A percentile compares a stretch with the other conserved stretches of the same genome.
These are phyloP conservation scores for Lycaon pictus DNA, from an alignment of 2,113 vertebrate species.

Conservation along the genomic window DNA sequence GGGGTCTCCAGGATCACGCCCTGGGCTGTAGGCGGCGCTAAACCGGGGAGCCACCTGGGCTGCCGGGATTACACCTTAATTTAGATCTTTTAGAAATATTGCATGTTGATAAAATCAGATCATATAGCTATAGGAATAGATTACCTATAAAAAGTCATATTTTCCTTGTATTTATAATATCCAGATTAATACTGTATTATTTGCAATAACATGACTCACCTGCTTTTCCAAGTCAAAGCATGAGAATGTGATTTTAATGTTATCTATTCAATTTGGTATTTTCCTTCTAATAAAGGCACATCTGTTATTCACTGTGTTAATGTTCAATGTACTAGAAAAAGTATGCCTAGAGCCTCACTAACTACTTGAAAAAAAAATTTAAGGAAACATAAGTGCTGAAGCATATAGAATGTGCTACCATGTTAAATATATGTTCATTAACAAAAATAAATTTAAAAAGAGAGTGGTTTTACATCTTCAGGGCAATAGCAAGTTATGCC, in stretches of 20 bases:
- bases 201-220: background rate
- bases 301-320: background rate
- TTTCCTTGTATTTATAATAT: background rate
- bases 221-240: background rate
- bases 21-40: too few species aligned
- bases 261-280: conserved; percentile 4
- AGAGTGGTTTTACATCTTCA: conserved; percentile 24
- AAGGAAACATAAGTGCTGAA: background rate
- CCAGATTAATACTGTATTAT: background rate
- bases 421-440: conserved; percentile 48
- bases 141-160: background rate
- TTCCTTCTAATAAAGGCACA: conserved; percentile 24
- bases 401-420: conserved; percentile 19
- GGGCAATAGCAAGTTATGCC: conserved; percentile 24
- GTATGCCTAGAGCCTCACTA: background rate
- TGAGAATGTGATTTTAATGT: background rate
- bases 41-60: too few species aligned
- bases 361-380: background rate
- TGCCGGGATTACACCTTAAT: background rate
- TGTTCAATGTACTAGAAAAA: conserved; percentile 36
- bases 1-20: too few species aligned
- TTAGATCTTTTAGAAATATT: background rate
- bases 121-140: background rate
- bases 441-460: conserved; percentile 67
- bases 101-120: background rate